These are phyloP conservation scores for Ips typographus DNA, from an alignment of 1,140 invertebrate species.

Conservation along the genomic window DNA sequence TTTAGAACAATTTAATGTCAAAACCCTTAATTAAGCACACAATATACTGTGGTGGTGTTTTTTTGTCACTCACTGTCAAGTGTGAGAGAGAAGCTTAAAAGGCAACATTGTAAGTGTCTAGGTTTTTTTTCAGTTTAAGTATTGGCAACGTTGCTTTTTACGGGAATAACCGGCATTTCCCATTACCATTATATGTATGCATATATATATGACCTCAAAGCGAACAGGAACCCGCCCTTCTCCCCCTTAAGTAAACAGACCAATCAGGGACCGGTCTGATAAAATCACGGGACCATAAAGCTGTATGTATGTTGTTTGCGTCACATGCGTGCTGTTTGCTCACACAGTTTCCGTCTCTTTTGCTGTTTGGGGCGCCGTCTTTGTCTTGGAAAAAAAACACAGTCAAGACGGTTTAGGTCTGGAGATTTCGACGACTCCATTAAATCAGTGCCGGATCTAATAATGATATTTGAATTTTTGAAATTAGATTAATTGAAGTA, in stretches of 20 bases:
- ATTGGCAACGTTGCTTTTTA: constrained; percentile 24
- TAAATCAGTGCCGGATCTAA: not conserved
- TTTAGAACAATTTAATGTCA: not conserved
- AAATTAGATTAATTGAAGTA: not conserved
- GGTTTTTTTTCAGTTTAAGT: not conserved
- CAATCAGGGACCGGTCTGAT: constrained; percentile 51
- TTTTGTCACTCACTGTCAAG: not conserved
- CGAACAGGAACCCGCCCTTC: constrained; percentile 37
- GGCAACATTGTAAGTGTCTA: not conserved
- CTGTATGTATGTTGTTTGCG: constrained; percentile 45
- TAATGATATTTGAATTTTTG: not conserved
- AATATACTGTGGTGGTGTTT: not conserved
- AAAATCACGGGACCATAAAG: constrained; percentile 53
- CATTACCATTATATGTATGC: constrained; percentile 35
- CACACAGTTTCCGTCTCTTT: constrained; percentile 17
- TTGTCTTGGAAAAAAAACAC: not conserved
- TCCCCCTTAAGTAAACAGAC: constrained; percentile 50
- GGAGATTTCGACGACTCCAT: not conserved
- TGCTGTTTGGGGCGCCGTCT: not conserved
- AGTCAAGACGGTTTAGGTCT: not conserved
- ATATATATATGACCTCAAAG: constrained; percentile 42
- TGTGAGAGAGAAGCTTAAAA: not conserved
- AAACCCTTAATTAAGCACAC: not conserved
- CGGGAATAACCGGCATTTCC: constrained; percentile 36
- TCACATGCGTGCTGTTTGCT: constrained; percentile 45